Conservation (phyloP, 2,888 invertebrate species). For the Sipha maydis region DNA sequence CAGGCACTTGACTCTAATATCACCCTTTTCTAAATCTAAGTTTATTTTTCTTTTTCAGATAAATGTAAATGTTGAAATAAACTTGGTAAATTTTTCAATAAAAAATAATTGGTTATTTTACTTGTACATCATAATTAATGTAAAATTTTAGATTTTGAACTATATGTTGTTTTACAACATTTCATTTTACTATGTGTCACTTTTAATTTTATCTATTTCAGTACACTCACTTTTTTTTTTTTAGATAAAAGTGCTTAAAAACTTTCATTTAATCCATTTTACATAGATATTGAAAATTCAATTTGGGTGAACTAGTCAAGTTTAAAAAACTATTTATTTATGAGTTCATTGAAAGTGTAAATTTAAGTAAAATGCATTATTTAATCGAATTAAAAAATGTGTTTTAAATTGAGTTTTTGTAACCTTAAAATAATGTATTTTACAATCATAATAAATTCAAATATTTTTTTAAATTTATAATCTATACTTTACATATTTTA, state of each 20-base stretch:
- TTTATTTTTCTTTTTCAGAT: not conserved
- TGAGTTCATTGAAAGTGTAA: too few relatives aligned
- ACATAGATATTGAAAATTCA: not conserved
- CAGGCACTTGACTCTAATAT: conserved; percentile 18
- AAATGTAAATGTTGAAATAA: conserved; percentile 15
- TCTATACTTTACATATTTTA: too few relatives aligned
- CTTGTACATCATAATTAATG: not conserved
- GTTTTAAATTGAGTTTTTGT: too few relatives aligned
- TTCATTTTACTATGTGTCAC: not conserved
- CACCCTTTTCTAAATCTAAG: conserved; percentile 5
- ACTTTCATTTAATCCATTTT: not conserved
- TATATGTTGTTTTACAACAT: not conserved
- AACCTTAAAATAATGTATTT: too few relatives aligned
- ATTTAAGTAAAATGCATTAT: too few relatives aligned
- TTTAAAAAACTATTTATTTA: too few relatives aligned
- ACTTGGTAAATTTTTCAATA: not conserved
- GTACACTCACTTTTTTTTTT: not conserved
- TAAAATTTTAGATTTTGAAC: not conserved
- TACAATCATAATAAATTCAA: too few relatives aligned
- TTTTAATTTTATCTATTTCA: not conserved
- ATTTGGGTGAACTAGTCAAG: too few relatives aligned
- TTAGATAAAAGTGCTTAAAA: not conserved
- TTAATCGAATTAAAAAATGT: too few relatives aligned
- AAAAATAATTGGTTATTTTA: not conserved
- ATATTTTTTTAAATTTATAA: too few relatives aligned